phyloP scores from a whole-genome alignment of 2,797 vertebrate genomes.

The Hydrophis major region DNA sequence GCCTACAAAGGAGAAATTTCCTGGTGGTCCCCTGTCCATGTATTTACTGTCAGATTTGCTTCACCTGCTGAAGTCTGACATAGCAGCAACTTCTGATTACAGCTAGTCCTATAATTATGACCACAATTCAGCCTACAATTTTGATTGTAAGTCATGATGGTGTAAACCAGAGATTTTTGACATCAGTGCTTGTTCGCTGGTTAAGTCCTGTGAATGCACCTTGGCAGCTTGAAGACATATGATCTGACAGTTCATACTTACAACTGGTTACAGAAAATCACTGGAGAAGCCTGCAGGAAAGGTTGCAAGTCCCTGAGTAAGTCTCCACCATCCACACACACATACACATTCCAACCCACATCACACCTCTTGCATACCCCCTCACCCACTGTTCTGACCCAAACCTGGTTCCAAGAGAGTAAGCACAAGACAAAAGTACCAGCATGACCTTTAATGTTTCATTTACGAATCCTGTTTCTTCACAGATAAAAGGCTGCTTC shows the following conservation, averaged over 20 bases:
- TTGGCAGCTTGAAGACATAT: not conserved
- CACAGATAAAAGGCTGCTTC: too few relatives aligned
- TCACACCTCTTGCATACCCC: too few relatives aligned
- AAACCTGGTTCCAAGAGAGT: too few relatives aligned
- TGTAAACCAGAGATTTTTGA: too few relatives aligned
- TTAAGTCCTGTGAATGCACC: not conserved
- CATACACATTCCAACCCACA: too few relatives aligned
- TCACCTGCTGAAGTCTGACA: not conserved
- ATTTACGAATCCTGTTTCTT: too few relatives aligned
- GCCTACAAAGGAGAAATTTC: not conserved
- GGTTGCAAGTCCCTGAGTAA: not conserved
- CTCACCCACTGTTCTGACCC: too few relatives aligned
- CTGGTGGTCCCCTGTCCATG: not conserved
- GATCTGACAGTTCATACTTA: not conserved
- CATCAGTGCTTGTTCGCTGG: too few relatives aligned
- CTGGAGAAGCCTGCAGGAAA: not conserved
- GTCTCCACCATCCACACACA: not conserved
- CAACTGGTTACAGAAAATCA: not conserved
- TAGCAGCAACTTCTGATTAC: not conserved
- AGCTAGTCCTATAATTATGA: not conserved
- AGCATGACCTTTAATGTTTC: too few relatives aligned
- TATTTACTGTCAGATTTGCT: not conserved
- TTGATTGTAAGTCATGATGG: too few relatives aligned
- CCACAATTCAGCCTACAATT: too few relatives aligned
- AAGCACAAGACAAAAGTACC: too few relatives aligned